Percentiles rank a stretch among this genome's conserved stretches.
Evolutionary conservation across 2,888 invertebrate genomes (phyloP).

Genomic region (Mesorhabditis spiculigera): DNA sequence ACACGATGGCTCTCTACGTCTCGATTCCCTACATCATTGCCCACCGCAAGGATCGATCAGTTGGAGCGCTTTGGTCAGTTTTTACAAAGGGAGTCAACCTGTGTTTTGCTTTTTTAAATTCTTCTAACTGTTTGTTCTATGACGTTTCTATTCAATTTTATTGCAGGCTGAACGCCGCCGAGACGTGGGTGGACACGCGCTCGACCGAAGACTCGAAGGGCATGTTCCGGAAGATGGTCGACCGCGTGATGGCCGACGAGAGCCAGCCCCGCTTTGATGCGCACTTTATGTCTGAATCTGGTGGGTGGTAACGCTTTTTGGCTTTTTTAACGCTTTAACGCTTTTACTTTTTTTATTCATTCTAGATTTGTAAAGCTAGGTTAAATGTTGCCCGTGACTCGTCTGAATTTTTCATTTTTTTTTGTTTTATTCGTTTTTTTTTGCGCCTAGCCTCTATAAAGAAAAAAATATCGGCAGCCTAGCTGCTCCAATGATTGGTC

Average conservation of each 20-base stretch:
- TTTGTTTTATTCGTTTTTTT: no score
- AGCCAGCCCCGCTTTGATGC: constrained; percentile 64
- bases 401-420: no score
- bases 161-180: constrained; percentile 95
- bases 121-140: background rate
- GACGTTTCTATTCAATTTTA: constrained; percentile 60
- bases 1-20: constrained; percentile 93
- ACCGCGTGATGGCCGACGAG: constrained; percentile 58
- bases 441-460: no score
- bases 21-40: constrained; percentile 88
- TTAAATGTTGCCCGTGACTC: no score
- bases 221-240: constrained; percentile 53
- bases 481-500: no score
- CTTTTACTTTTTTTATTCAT: no score
- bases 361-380: no score
- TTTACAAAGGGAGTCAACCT: background rate
- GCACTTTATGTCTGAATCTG: constrained; percentile 95
- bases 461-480: no score
- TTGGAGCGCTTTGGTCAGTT: constrained; percentile 80
- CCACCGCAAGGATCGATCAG: constrained; percentile 72
- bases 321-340: no score
- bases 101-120: background rate
- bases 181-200: constrained; percentile 88
- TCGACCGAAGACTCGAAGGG: constrained; percentile 34
- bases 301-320: no score